Evolutionary conservation across 1,140 invertebrate species (phyloP).

Genomic region (Drosophila fuyamai): DNA sequence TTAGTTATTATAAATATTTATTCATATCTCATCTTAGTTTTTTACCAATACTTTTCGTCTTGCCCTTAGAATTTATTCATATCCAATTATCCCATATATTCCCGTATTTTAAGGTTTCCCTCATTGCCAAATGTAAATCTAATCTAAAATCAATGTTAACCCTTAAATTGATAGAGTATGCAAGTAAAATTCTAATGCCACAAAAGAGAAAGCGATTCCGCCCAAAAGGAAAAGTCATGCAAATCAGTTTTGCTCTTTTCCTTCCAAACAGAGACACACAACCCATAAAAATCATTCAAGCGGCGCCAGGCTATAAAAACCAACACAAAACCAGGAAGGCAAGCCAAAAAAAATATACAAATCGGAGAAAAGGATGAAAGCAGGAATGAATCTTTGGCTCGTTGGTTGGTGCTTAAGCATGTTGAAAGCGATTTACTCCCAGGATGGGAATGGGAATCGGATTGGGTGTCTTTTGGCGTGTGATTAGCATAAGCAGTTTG

Average conservation of each 20-base stretch:
- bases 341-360: conserved; percentile 38
- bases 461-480: conserved; percentile 52
- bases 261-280: conserved; percentile 32
- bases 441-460: conserved; percentile 12
- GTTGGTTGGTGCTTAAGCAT: conserved; percentile 72
- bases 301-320: conserved; percentile 78
- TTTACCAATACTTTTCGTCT: too few relatives aligned
- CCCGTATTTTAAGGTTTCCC: not conserved
- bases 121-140: conserved; percentile 3
- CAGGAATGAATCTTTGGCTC: conserved; percentile 64
- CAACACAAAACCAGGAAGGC: conserved; percentile 65
- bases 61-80: too few relatives aligned
- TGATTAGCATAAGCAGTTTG: conserved; percentile 78
- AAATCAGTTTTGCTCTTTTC: conserved; percentile 64
- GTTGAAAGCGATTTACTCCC: conserved; percentile 54
- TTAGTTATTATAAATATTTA: too few relatives aligned
- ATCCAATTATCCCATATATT: not conserved
- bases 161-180: conserved; percentile 21
- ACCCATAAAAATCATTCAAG: conserved; percentile 79
- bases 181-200: conserved; percentile 31
- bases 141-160: conserved; percentile 35
- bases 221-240: conserved; percentile 47
- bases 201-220: conserved; percentile 14
- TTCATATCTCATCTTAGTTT: too few relatives aligned
- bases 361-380: conserved; percentile 30